These are phyloP conservation scores for Pogonomyrmex barbatus DNA, from an alignment of 1,140 invertebrate species.

Conservation along the genomic window DNA sequence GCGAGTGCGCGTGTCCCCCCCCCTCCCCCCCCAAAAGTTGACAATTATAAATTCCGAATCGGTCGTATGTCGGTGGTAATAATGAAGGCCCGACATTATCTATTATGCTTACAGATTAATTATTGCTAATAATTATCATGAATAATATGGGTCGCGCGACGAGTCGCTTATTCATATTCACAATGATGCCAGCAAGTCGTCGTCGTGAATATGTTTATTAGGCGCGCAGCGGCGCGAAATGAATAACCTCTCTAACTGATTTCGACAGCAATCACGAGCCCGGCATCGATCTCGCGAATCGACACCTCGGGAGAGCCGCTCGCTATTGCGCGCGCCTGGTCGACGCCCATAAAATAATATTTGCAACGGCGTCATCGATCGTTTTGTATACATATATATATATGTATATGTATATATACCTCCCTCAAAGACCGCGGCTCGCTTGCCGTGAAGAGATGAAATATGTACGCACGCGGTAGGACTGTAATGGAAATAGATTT, in stretches of 20 bases:
- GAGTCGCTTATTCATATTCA: conserved; percentile 58
- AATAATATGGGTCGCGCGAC: conserved; percentile 57
- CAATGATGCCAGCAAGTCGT: conserved; percentile 22
- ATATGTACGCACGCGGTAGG: conserved; percentile 27
- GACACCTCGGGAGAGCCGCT: conserved; percentile 27
- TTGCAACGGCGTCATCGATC: conserved; percentile 53
- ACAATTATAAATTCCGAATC: conserved; percentile 69
- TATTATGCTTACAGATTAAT: conserved; percentile 72
- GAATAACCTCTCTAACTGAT: conserved; percentile 63
- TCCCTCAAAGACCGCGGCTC: conserved; percentile 13
- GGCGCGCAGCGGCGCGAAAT: conserved; percentile 15
- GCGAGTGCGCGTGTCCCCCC: conserved; percentile 1
- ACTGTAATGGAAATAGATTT: conserved; percentile 58
- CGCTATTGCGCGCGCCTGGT: conserved; percentile 32
- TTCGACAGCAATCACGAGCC: conserved; percentile 52
- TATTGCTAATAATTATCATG: conserved; percentile 72
- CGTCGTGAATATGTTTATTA: conserved; percentile 67
- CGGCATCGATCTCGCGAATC: conserved; percentile 52
- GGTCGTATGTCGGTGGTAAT: conserved; percentile 52
- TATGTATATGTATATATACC: not conserved
- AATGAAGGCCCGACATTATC: conserved; percentile 62
- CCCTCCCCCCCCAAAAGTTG: not conserved
- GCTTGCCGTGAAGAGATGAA: conserved; percentile 39
- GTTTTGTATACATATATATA: not conserved
- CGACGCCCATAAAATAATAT: conserved; percentile 63